A percentile compares a stretch with the other conserved stretches of the same genome.
These are phyloP conservation scores for Chionomys nivalis DNA, from an alignment of 2,113 vertebrate genomes.

Conservation along the genomic window DNA sequence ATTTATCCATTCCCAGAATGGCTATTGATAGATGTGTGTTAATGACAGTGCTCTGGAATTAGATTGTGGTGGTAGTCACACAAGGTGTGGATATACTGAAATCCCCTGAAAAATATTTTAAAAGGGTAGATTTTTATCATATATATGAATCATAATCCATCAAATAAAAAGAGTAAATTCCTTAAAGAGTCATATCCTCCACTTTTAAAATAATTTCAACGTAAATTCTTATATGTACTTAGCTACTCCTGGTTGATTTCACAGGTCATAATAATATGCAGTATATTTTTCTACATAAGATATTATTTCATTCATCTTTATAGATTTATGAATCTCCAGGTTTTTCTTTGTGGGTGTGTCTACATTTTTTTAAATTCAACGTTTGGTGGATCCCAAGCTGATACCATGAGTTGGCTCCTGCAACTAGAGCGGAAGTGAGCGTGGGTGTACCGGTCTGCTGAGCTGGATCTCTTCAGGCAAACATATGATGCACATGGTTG, in stretches of 20 bases:
- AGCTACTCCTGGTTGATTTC: neutral
- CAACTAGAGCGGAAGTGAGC: neutral
- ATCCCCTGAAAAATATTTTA: neutral
- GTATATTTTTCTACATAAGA: neutral
- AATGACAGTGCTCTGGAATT: neutral
- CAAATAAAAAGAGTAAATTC: neutral
- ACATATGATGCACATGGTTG: neutral
- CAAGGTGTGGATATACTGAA: neutral
- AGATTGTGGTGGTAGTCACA: neutral
- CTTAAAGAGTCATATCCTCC: neutral
- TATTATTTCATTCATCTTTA: neutral
- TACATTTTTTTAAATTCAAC: neutral
- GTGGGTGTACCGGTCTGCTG: neutral
- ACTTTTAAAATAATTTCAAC: neutral
- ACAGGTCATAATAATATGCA: neutral
- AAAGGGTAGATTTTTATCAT: neutral
- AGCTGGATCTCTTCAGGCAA: neutral
- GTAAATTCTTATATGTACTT: neutral
- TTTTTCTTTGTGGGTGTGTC: neutral
- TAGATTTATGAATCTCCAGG: neutral
- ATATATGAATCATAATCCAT: neutral
- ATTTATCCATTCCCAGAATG: neutral
- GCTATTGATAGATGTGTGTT: neutral
- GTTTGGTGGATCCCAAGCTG: neutral
- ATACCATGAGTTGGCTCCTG: neutral